Conservation (phyloP, 2,113 vertebrate species). For the Petaurus breviceps region DNA sequence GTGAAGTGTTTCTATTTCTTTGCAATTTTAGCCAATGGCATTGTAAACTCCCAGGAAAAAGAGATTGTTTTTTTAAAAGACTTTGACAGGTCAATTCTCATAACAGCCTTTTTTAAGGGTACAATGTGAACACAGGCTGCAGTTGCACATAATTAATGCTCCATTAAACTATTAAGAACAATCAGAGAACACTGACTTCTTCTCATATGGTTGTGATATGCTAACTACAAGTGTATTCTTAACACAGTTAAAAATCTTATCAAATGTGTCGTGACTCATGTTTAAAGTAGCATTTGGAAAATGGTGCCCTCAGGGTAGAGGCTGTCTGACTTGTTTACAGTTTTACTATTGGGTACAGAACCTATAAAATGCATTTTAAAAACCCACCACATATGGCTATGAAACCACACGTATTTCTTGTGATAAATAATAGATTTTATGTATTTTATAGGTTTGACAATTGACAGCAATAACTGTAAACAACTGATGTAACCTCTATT, state of each 20-base stretch:
- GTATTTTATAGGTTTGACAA: conserved; percentile 72
- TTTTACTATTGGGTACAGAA: conserved; percentile 71
- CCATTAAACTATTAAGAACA: background rate
- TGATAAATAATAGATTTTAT: conserved; percentile 74
- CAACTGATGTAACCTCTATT: conserved; percentile 68
- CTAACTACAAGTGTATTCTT: conserved; percentile 34
- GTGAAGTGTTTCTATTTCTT: background rate
- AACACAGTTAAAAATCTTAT: conserved; percentile 50
- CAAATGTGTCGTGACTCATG: conserved; percentile 55
- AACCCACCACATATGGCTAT: conserved; percentile 59
- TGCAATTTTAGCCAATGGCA: background rate
- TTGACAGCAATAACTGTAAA: conserved; percentile 69
- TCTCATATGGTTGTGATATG: background rate
- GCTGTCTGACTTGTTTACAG: conserved; percentile 75
- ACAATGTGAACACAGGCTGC: background rate
- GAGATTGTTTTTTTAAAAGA: conserved; percentile 35
- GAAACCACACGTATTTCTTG: conserved; percentile 66
- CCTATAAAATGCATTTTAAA: conserved; percentile 62
- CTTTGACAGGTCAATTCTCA: background rate
- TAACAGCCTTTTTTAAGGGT: background rate
- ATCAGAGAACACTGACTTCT: background rate
- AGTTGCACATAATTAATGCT: background rate
- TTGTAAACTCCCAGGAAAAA: conserved; percentile 7
- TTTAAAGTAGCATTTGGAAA: conserved; percentile 69
- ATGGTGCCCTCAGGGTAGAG: conserved; percentile 63